Percentiles rank a stretch among this genome's conserved stretches.
Evolutionary conservation across 2,888 invertebrate genomes (phyloP).

Genomic region (Drosophila kuntzei): DNA sequence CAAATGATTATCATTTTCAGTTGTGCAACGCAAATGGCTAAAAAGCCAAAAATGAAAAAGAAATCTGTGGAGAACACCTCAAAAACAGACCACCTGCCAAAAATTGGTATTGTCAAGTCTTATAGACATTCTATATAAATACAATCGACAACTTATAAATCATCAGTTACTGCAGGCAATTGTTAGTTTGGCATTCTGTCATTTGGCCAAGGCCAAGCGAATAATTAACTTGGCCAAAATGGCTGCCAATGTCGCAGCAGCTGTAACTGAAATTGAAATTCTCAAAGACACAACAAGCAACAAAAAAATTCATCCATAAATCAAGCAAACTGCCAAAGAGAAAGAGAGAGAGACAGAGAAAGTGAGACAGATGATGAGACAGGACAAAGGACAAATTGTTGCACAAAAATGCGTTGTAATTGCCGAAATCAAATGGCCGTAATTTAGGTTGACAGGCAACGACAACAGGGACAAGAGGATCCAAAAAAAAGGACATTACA

Average conservation of each 20-base stretch:
- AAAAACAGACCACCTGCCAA: slow-evolving; percentile 13
- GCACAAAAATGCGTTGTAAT: slow-evolving; percentile 79
- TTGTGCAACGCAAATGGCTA: slow-evolving; percentile 55
- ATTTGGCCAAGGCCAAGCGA: slow-evolving; percentile 64
- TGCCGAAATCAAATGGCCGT: slow-evolving; percentile 75
- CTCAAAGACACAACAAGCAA: slow-evolving; percentile 26
- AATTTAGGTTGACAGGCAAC: slow-evolving; percentile 71
- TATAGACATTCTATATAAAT: not conserved
- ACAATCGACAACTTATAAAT: slow-evolving; percentile 29
- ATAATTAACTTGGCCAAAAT: slow-evolving; percentile 69
- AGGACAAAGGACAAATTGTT: slow-evolving; percentile 64
- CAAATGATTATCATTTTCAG: slow-evolving; percentile 72
- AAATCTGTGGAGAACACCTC: not conserved
- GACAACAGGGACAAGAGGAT: slow-evolving; percentile 32
- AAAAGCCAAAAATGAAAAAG: slow-evolving; percentile 17
- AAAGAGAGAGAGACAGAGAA: not conserved
- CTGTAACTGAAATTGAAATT: slow-evolving; percentile 68
- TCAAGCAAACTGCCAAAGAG: slow-evolving; percentile 33
- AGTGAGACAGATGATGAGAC: not conserved
- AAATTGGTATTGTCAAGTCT: slow-evolving; percentile 4
- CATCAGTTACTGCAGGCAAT: slow-evolving; percentile 46
- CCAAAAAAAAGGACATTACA: slow-evolving; percentile 44
- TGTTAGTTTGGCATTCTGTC: slow-evolving; percentile 26
- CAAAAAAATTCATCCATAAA: slow-evolving; percentile 38
- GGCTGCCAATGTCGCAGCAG: slow-evolving; percentile 49